A percentile compares a stretch with the other conserved stretches of the same genome.
Conservation (phyloP, 2,113 vertebrate genomes). For the Struthio camelus region DNA sequence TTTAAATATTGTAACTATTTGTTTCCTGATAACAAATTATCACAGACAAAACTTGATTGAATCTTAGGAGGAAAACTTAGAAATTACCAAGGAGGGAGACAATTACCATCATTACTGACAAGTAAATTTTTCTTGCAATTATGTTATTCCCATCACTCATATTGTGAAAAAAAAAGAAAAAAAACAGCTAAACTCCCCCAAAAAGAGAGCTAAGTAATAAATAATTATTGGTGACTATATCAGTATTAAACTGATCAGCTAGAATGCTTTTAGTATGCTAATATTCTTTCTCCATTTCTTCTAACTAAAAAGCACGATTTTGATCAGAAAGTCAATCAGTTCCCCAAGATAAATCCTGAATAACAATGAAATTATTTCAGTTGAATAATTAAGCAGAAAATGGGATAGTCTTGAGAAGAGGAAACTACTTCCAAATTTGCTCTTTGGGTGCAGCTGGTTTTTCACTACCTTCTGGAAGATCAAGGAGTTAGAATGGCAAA, state of each 20-base stretch:
- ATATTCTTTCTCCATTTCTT: neutral
- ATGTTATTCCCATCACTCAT: neutral
- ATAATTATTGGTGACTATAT: neutral
- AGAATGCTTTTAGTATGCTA: neutral
- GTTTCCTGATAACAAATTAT: neutral
- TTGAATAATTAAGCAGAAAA: neutral
- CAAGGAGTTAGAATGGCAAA: neutral
- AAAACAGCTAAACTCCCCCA: too few species aligned
- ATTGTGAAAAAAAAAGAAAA: neutral
- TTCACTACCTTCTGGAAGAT: neutral
- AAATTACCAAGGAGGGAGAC: neutral
- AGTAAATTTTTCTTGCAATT: neutral
- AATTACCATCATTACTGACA: neutral
- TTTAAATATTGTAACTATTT: neutral
- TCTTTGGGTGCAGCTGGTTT: neutral
- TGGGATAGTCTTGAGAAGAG: neutral
- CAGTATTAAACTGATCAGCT: neutral
- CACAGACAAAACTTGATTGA: neutral
- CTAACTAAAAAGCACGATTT: neutral
- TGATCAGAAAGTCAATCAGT: neutral
- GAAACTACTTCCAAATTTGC: neutral
- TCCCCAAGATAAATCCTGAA: neutral
- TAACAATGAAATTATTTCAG: neutral
- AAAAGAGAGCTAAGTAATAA: neutral
- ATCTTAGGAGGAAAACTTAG: neutral